These are phyloP conservation scores for Brenthis ino DNA, from an alignment of 2,888 invertebrate genomes.

Conservation along the genomic window DNA sequence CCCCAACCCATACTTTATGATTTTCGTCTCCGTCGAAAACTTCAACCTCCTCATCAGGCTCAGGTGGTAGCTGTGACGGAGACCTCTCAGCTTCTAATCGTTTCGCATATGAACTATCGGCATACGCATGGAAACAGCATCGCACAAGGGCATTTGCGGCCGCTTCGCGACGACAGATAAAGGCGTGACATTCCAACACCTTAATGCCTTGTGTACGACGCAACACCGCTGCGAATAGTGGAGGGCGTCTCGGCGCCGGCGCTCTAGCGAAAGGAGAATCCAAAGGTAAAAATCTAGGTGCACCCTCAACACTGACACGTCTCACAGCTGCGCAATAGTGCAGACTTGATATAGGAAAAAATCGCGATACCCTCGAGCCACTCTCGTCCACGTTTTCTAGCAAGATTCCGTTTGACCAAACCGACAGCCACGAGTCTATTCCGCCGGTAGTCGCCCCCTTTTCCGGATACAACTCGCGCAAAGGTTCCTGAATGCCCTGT, in stretches of 20 bases:
- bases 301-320: conserved; percentile 89
- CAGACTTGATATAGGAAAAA: conserved; percentile 96
- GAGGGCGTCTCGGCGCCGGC: conserved; percentile 96
- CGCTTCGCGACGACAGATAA: conserved; percentile 97
- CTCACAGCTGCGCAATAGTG: conserved; percentile 98
- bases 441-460: conserved; percentile 95
- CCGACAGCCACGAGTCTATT: conserved; percentile 97
- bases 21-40: conserved; percentile 95
- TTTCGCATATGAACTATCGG: conserved; percentile 96
- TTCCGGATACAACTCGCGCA: conserved; percentile 97
- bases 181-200: conserved; percentile 99
- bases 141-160: conserved; percentile 98
- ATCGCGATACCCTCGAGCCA: conserved; percentile 95
- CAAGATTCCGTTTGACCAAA: conserved; percentile 97
- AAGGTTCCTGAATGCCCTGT: conserved; percentile 97
- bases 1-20: conserved; percentile 96
- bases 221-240: conserved; percentile 97
- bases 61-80: conserved; percentile 66
- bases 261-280: conserved; percentile 98
- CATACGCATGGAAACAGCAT: conserved; percentile 98
- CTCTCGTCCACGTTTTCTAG: conserved; percentile 98
- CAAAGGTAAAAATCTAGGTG: conserved; percentile 94
- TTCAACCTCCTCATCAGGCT: conserved; percentile 88
- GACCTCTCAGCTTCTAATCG: conserved; percentile 86
- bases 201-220: conserved; percentile 98